Evolutionary conservation across 1,140 invertebrate species (phyloP).

Genomic region (Nasonia vitripennis): DNA sequence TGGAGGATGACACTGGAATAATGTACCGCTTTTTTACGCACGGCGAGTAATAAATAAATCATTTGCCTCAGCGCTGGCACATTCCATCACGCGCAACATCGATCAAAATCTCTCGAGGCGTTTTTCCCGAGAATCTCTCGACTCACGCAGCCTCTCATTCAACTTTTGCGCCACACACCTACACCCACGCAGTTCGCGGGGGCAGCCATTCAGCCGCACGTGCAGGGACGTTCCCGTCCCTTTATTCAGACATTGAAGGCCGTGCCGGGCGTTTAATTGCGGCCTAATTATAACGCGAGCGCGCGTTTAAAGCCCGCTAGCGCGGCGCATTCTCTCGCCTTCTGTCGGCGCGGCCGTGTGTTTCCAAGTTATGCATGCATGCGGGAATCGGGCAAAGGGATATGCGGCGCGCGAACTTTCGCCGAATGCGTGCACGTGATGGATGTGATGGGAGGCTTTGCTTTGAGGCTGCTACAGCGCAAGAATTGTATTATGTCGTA

Average conservation of each 20-base stretch:
- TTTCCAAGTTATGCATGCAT: background rate
- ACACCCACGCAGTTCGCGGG: background rate
- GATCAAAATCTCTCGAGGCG: no score
- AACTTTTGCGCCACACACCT: background rate
- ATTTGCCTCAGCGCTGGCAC: no score
- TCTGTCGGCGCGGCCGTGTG: background rate
- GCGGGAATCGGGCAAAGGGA: background rate
- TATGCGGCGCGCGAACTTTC: background rate
- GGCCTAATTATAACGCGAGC: conserved; percentile 56
- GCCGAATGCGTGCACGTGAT: background rate
- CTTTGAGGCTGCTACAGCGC: no score
- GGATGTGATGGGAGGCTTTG: background rate
- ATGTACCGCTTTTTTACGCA: no score
- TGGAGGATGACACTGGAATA: no score
- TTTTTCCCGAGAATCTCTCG: background rate
- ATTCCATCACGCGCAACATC: background rate
- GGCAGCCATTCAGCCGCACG: background rate
- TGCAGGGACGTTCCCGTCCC: no score
- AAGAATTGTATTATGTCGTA: no score
- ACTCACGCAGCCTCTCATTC: background rate
- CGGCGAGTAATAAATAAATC: no score
- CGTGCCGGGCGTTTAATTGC: conserved; percentile 51
- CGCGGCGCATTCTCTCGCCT: background rate
- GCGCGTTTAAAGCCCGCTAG: background rate
- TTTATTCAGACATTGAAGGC: background rate